Evolutionary conservation across 1,140 invertebrate species (phyloP).

Genomic region (Octopus sinensis): DNA sequence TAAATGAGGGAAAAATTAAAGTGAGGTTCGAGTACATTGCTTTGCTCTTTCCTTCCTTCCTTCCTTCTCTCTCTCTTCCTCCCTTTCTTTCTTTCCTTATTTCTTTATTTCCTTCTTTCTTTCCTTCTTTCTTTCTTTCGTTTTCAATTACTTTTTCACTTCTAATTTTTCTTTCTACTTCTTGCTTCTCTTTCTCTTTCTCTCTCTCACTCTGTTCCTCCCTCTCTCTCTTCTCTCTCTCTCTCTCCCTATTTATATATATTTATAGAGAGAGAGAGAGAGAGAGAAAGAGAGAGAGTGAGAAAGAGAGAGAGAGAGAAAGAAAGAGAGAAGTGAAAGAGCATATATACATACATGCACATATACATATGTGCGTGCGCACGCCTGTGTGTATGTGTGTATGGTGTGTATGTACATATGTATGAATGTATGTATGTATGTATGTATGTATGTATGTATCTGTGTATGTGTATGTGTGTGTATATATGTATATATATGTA

Average conservation of each 20-base stretch:
- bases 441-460: conserved; percentile 12
- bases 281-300: not conserved
- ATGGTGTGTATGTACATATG: conserved; percentile 22
- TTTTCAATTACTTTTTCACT: not conserved
- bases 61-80: not conserved
- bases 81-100: not conserved
- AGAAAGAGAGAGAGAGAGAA: not conserved
- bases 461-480: not conserved
- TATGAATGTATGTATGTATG: conserved; percentile 23
- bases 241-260: not conserved
- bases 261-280: not conserved
- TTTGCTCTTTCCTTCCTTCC: not conserved
- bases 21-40: no score
- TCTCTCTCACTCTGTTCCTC: not conserved
- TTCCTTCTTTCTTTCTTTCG: not conserved
- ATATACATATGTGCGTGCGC: conserved; percentile 25
- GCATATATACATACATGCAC: conserved; percentile 23
- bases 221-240: not conserved
- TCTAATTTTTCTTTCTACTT: not conserved
- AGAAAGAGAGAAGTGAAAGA: not conserved
- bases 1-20: no score
- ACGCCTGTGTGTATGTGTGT: conserved; percentile 23
- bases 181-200: not conserved
- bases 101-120: not conserved
- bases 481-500: not conserved